Percentiles rank a stretch among this genome's conserved stretches.
phyloP scores from a whole-genome alignment of 2,888 invertebrate genomes.

The Allacma fusca region DNA sequence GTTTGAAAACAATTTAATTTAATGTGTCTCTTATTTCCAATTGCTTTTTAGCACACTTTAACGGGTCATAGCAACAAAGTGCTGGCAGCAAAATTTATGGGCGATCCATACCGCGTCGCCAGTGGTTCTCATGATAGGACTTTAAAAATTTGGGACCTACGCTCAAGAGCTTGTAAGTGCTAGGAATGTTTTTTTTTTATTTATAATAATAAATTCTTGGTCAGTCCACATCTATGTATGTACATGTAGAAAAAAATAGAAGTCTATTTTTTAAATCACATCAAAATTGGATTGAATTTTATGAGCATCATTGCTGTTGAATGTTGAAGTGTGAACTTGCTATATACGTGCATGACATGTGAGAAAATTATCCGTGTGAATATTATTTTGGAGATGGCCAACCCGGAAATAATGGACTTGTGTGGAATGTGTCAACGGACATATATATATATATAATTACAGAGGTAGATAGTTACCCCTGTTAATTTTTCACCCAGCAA shows the following conservation, averaged over 20 bases:
- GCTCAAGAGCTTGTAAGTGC: slow-evolving; percentile 84
- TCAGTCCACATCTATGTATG: too few relatives aligned
- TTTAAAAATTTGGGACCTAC: slow-evolving; percentile 97
- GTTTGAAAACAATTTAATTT: not conserved
- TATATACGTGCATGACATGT: not conserved
- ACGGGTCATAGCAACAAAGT: slow-evolving; percentile 98
- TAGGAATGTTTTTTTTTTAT: slow-evolving; percentile 55
- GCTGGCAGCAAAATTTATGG: slow-evolving; percentile 94
- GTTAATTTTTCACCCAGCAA: too few relatives aligned
- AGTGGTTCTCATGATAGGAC: slow-evolving; percentile 98
- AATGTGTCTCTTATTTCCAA: slow-evolving; percentile 41
- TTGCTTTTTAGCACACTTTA: slow-evolving; percentile 78
- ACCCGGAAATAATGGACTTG: not conserved
- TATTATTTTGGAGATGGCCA: not conserved
- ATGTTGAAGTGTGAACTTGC: not conserved
- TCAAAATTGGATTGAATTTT: too few relatives aligned
- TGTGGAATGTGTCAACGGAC: not conserved
- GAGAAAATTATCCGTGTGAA: not conserved
- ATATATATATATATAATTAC: too few relatives aligned
- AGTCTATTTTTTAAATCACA: too few relatives aligned
- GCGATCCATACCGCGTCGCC: slow-evolving; percentile 90
- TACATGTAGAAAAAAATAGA: too few relatives aligned
- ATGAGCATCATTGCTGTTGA: not conserved
- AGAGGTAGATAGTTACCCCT: too few relatives aligned
- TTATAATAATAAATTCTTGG: too few relatives aligned